A percentile compares a stretch with the other conserved stretches of the same genome.
phyloP scores from a whole-genome alignment of 2,797 vertebrate genomes.

The Brachyrhaphis roseni region DNA sequence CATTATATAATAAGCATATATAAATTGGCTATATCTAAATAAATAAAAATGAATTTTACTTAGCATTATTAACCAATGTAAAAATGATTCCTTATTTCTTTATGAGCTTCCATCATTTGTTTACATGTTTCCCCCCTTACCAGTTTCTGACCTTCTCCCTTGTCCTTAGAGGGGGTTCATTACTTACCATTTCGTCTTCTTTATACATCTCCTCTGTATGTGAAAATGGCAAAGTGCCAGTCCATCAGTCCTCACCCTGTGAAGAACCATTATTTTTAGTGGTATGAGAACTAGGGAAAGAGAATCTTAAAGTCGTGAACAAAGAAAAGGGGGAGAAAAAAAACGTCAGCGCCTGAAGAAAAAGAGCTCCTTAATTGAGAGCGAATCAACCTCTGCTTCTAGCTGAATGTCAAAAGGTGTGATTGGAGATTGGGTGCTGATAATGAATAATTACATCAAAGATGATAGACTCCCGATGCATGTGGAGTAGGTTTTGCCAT shows the following conservation, averaged over 20 bases:
- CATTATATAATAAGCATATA: neutral
- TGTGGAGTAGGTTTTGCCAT: neutral
- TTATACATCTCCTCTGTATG: slow-evolving; percentile 2
- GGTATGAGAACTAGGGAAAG: slow-evolving; percentile 53
- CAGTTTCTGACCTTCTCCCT: slow-evolving; percentile 4
- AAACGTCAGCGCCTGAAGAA: slow-evolving; percentile 61
- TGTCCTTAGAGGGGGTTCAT: neutral
- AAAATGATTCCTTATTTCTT: neutral
- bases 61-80: neutral
- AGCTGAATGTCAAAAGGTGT: slow-evolving; percentile 75
- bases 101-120: neutral
- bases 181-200: slow-evolving; percentile 3
- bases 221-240: slow-evolving; percentile 6
- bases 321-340: slow-evolving; percentile 28
- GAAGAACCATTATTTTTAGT: slow-evolving; percentile 51
- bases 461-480: slow-evolving; percentile 28
- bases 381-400: slow-evolving; percentile 65
- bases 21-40: neutral
- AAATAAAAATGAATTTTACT: neutral
- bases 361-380: slow-evolving; percentile 72
- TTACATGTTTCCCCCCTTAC: neutral
- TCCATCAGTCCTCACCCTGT: slow-evolving; percentile 40
- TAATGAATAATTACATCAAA: slow-evolving; percentile 75
- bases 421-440: slow-evolving; percentile 74
- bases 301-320: slow-evolving; percentile 42